Percentiles rank a stretch among this genome's conserved stretches.
Evolutionary conservation across 2,888 invertebrate genomes (phyloP).

Genomic region (Drosophila pseudotakahashii): DNA sequence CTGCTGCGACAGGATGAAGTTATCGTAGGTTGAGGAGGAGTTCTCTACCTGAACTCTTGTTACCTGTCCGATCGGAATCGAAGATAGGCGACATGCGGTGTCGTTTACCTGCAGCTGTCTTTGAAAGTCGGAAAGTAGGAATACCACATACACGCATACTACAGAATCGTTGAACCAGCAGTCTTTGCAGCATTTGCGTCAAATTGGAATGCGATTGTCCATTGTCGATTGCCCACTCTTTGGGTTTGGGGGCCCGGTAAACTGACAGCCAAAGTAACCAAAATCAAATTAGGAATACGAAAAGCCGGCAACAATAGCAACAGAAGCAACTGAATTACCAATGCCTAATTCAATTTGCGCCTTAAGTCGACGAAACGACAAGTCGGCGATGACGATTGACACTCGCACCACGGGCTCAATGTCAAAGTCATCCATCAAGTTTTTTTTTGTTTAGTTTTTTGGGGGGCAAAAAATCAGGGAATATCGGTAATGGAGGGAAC

Average conservation of each 20-base stretch:
- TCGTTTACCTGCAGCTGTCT: constrained; percentile 65
- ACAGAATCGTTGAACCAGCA: not conserved
- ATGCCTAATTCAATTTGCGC: constrained; percentile 73
- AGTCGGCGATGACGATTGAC: constrained; percentile 38
- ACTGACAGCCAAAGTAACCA: constrained; percentile 40
- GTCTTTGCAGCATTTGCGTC: constrained; percentile 29
- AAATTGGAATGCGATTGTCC: constrained; percentile 40
- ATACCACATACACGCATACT: not conserved
- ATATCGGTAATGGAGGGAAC: not conserved
- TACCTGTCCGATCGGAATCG: constrained; percentile 74
- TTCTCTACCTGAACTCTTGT: constrained; percentile 46
- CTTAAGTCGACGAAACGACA: constrained; percentile 41
- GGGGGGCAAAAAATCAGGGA: constrained; percentile 2
- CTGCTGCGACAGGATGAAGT: constrained; percentile 48
- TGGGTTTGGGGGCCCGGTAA: constrained; percentile 13
- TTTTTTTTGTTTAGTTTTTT: not conserved
- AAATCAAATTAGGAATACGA: constrained; percentile 57
- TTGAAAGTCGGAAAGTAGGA: not conserved
- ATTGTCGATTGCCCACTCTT: constrained; percentile 2
- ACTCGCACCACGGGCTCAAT: constrained; percentile 55
- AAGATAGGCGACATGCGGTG: constrained; percentile 61
- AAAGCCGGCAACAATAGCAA: constrained; percentile 6
- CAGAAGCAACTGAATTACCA: constrained; percentile 42
- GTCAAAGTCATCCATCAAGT: constrained; percentile 52
- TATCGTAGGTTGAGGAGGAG: constrained; percentile 10